Evolutionary conservation across 2,113 vertebrate species (phyloP), one percentile per base, ranked within the genome.

Genomic region (Nematolebias whitei): DNA sequence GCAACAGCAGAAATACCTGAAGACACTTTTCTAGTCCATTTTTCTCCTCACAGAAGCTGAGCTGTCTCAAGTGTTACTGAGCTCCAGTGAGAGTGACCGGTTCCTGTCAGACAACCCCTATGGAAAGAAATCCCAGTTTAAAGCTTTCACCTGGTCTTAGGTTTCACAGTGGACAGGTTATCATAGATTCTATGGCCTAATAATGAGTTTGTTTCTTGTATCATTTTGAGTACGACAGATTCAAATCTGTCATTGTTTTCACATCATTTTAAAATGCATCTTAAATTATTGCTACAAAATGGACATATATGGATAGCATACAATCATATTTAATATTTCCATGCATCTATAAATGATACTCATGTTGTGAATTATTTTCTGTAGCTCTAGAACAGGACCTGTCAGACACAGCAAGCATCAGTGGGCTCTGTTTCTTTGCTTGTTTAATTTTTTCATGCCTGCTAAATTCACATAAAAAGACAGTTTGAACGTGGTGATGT

Each of bases 261-360:
- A 73, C 76, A 71, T 67, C 72, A 69, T 73, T 84, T 70, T 57
- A 49, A 83, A 83, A 71, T 85, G 76, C 82, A 79, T 66, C 81
- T 57, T 76, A 74, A 77, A 85, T 79, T 87, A 81, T 86, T 91
- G 80, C 88, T 87, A 76, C 89, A 74, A 88, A 83, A 84, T 62
- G 66, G 53, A 72, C 60, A 86, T 83, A 85, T 80, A 89, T 82
- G 56, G 57, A 84, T 76, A 68, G 53, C 82, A 81, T 80, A 84
- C 80, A 84, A 79, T 87, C 85, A 80, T 91, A 90, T 89, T 89
- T 90, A 90, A 90, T 89, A 57, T 85, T 82, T 77, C 63, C 75
- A 79, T 69, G 57, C 60, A 56, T 74, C 52, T 75, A 78, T 75
- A 68, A 76, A 82, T 69, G 80, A 71, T 65, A 79, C 48, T 63